These are phyloP conservation scores for Ascaphus truei DNA, from an alignment of 2,113 vertebrate species.

Conservation along the genomic window DNA sequence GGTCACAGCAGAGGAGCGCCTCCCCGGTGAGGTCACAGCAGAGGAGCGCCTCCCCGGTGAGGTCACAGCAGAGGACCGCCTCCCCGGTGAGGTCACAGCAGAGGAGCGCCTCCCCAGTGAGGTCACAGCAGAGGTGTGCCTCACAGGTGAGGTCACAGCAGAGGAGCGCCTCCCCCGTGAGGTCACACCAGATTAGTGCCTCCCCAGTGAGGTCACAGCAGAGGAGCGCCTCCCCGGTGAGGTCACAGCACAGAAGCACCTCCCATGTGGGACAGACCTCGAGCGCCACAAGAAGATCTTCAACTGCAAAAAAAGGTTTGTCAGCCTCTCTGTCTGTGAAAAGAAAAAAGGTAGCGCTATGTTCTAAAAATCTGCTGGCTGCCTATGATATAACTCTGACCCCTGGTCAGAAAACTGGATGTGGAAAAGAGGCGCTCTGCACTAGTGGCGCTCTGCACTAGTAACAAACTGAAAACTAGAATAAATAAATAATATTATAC, in stretches of 20 bases:
- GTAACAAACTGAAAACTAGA: too few species aligned
- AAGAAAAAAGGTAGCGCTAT: too few species aligned
- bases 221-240: background rate
- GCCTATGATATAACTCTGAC: too few species aligned
- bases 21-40: background rate
- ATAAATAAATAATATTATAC: too few species aligned
- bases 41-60: background rate
- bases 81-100: background rate
- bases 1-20: background rate
- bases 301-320: constrained; percentile 5
- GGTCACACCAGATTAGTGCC: background rate
- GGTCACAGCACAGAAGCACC: background rate
- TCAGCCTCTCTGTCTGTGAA: background rate
- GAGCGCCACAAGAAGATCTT: background rate
- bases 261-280: background rate
- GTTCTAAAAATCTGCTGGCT: too few species aligned
- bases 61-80: background rate
- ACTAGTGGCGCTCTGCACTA: too few species aligned
- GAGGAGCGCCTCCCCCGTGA: background rate
- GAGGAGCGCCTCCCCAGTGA: background rate
- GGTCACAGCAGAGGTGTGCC: background rate
- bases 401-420: too few species aligned
- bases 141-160: background rate
- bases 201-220: background rate
- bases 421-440: too few species aligned